These are phyloP conservation scores for Orientallactaga bullata DNA, from an alignment of 2,113 vertebrate species.

Conservation along the genomic window DNA sequence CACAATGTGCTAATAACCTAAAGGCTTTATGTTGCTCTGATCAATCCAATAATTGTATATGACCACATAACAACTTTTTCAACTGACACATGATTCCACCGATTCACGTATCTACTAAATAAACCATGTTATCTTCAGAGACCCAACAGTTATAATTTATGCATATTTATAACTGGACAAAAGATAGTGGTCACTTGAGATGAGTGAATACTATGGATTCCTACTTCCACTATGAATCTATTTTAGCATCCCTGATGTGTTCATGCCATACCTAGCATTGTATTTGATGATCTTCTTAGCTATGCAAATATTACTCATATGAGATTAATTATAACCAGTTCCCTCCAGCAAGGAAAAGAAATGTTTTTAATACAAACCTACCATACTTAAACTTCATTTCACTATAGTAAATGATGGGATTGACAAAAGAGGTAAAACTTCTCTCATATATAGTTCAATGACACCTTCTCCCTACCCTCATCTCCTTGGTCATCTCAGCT, in stretches of 20 bases:
- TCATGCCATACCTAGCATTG: neutral
- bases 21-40: conserved; percentile 6
- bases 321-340: conserved; percentile 63
- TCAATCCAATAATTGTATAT: neutral
- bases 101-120: neutral
- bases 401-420: neutral
- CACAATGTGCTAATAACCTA: conserved; percentile 1
- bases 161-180: neutral
- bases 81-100: neutral
- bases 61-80: conserved; percentile 26
- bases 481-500: neutral
- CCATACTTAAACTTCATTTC: conserved; percentile 19
- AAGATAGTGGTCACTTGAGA: neutral
- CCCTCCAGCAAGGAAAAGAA: conserved; percentile 40
- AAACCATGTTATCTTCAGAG: conserved; percentile 31
- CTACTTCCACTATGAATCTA: neutral
- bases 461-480: neutral
- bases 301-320: conserved; percentile 11
- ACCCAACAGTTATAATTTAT: neutral
- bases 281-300: conserved; percentile 5
- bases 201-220: neutral
- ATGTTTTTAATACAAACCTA: conserved; percentile 46
- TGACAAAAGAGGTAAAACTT: conserved; percentile 25
- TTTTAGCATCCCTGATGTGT: neutral
- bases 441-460: neutral